Base-by-base conservation (phyloP, 2,888 invertebrate genomes). In the Graphium colonna region DNA sequence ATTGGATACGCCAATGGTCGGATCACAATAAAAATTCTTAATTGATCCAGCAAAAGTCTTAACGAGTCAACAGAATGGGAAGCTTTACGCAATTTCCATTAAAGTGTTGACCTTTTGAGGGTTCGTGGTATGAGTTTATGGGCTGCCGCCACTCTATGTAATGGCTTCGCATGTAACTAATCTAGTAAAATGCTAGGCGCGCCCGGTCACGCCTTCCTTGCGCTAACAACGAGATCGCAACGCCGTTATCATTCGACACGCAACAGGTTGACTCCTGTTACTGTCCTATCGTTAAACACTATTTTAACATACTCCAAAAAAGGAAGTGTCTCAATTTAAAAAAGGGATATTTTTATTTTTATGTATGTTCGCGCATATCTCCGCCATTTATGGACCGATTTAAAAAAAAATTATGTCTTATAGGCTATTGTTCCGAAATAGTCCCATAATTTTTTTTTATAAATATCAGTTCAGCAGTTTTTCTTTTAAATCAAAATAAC, bases 111-210 rank as follows among this genome's bases (percentile, higher is more conserved):
- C 47, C 52, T 52, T 52, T 52, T 16, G 36, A 28, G 12, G 31
- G n/a, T n/a, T n/a, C 7, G 33, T 47, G 36, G 36, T 42, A 52
- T 47, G 16, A 31, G 21, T n/a, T 40, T 40, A 48, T 26, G 48
- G 39, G 41, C 21, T 21, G 39, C 13, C 12, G n/a, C 28, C n/a
- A 26, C 36, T 18, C 13, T 26, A 42, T 21, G 26, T 53, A 53
- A 54, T 54, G 45, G 50, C 21, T 21, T 54, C 41, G 45, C 41
- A 50, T 45, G 45, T 28, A 50, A 46, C 45, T 55, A 55, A 55
- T 55, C 50, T 41, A 50, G 54, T 46, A 44, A 45, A 55, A 55
- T 55, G 54, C 45, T 41, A 51, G 54, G 54, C 38, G 54, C 50
- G 54, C 36, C 40, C 50, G 26, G 54, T 50, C 50, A 55, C 54